Evolutionary conservation across 2,888 invertebrate species (phyloP), one percentile per base, ranked within the genome.

Genomic region (Brassicogethes aeneus): DNA sequence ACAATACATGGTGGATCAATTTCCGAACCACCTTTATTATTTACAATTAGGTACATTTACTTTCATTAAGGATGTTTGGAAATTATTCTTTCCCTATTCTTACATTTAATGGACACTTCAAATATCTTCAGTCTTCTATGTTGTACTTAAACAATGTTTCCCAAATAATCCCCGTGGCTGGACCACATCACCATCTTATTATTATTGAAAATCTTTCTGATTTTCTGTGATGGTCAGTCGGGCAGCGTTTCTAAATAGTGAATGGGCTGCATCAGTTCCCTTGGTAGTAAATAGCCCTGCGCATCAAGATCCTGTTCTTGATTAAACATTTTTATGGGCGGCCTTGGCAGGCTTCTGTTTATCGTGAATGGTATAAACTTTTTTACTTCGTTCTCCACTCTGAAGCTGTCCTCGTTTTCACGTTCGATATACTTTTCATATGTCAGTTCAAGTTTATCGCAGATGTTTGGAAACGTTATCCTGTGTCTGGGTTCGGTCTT

Each of bases 401-500:
- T 17, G 23, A 2, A 16, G 14, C 16, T 2, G 2, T 36, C 38
- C 40, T 41, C 5, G 5, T 5, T 5, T 8, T 32, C 32, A 3
- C 12, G 5, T 3, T 32, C 42, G 17, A 42, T 39, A 39, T 50
- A 50, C 17, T 48, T 48, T 32, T 58, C 56, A 23, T 48, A 34
- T 46, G 64, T 65, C 30, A 73, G 73, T 44, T 78, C 76, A 41
- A 85, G 65, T 53, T 76, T 78, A 17, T 75, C 74, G 61, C 78
- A 75, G 51, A 88, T 82, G 48, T 82, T 80, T 15, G 76, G 67
- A 59, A 91, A 90, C 13, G 73, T 76, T 34, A 83, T 75, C 37
- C 91, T 73, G 52, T 89, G 84, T 39, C 79, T 75, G 0, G 90
- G 85, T 54, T 90, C 88, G 0, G 80, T 77, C 57, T 82, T 79